Percentiles rank a stretch among this genome's conserved stretches.
phyloP scores from a whole-genome alignment of 2,797 vertebrate genomes.

The Hipposideros larvatus region DNA sequence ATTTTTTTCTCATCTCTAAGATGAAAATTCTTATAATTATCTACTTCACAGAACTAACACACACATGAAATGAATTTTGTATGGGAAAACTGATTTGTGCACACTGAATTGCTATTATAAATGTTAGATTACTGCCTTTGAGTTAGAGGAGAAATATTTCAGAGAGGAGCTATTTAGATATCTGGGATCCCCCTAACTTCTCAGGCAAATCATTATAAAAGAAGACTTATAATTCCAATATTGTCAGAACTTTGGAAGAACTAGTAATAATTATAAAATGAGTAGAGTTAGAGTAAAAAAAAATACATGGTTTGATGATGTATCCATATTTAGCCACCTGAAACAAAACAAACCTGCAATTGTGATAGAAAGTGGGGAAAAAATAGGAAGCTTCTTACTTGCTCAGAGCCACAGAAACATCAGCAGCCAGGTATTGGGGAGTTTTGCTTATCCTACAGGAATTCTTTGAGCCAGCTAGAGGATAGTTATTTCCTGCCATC shows the following conservation, averaged over 20 bases:
- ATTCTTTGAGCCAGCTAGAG: background rate
- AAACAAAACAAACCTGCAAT: slow-evolving; percentile 32
- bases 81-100: background rate
- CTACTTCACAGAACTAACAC: background rate
- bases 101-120: background rate
- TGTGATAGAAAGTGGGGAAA: background rate
- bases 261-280: background rate
- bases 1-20: background rate
- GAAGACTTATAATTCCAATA: background rate
- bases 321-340: background rate
- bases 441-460: background rate
- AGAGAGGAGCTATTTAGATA: background rate
- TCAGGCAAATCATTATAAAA: slow-evolving; percentile 18
- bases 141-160: background rate
- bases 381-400: background rate
- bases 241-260: background rate
- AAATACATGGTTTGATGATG: background rate
- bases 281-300: background rate
- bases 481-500: background rate
- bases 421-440: background rate
- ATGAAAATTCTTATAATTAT: background rate
- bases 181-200: background rate
- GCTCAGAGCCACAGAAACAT: background rate
- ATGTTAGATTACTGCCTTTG: background rate
- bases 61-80: slow-evolving; percentile 37